Evolutionary conservation across 2,113 vertebrate species (phyloP).

Genomic region (Megalops atlanticus): DNA sequence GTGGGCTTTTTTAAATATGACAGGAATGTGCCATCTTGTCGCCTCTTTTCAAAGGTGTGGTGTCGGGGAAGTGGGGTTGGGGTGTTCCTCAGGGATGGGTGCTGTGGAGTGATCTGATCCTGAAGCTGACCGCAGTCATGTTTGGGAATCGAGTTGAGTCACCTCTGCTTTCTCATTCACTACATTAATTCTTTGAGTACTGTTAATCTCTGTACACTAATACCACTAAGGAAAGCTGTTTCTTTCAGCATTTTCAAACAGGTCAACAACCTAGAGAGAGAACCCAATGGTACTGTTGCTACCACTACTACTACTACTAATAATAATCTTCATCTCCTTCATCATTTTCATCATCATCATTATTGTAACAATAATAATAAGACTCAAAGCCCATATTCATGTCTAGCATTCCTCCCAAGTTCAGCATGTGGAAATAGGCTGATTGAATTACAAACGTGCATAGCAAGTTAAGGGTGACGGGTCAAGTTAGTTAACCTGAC

Average conservation of each 20-base stretch:
- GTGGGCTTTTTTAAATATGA: background rate
- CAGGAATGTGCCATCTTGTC: background rate
- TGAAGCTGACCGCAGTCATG: background rate
- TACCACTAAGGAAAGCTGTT: too few species aligned
- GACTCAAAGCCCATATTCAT: background rate
- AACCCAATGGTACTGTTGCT: background rate
- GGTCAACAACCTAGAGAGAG: slow-evolving; percentile 12
- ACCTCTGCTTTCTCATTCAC: too few species aligned
- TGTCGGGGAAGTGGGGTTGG: background rate
- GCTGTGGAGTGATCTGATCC: background rate
- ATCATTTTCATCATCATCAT: too few species aligned
- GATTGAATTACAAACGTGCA: background rate
- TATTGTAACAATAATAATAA: too few species aligned
- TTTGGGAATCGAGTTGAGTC: background rate
- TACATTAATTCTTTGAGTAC: too few species aligned
- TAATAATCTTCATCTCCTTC: too few species aligned
- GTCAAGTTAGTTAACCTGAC: background rate
- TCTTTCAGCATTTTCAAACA: too few species aligned
- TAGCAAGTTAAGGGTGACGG: background rate
- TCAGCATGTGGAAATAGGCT: background rate
- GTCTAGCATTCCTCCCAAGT: background rate
- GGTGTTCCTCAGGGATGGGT: background rate
- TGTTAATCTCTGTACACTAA: too few species aligned
- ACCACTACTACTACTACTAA: too few species aligned
- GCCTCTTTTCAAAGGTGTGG: background rate